Evolutionary conservation across 1,140 invertebrate species (phyloP).

Genomic region (Caenorhabditis latens): DNA sequence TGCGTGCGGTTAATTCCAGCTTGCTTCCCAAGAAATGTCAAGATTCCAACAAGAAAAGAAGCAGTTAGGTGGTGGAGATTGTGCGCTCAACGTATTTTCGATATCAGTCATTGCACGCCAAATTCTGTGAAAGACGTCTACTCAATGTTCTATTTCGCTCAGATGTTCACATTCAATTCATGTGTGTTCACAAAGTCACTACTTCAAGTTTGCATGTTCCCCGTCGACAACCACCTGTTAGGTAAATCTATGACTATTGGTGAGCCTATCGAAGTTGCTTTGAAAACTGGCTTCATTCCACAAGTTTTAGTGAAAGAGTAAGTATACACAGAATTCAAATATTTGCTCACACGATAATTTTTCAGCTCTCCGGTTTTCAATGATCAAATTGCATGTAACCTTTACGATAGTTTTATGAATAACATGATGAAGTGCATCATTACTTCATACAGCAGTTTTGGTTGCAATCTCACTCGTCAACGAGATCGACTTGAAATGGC

Average conservation of each 20-base stretch:
- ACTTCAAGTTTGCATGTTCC: constrained; percentile 21
- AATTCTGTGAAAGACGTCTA: neutral
- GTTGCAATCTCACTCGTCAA: constrained; percentile 28
- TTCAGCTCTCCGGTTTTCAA: neutral
- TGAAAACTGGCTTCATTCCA: neutral
- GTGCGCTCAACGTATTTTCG: neutral
- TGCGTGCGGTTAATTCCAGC: neutral
- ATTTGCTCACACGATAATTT: neutral
- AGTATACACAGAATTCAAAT: neutral
- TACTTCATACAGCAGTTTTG: constrained; percentile 1
- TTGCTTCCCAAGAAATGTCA: constrained; percentile 6
- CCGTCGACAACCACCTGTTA: neutral
- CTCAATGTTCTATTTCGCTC: neutral
- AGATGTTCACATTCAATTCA: neutral
- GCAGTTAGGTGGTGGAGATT: neutral
- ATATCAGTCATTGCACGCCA: neutral
- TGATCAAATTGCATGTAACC: neutral
- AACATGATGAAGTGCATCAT: neutral
- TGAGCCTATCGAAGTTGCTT: neutral
- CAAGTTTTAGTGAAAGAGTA: neutral
- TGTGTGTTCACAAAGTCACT: neutral
- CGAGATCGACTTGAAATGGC: constrained; percentile 9
- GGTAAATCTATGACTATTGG: neutral
- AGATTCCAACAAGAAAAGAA: neutral
- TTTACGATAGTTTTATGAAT: neutral